phyloP scores from a whole-genome alignment of 2,888 invertebrate species.

The Elgonia sp. region DNA sequence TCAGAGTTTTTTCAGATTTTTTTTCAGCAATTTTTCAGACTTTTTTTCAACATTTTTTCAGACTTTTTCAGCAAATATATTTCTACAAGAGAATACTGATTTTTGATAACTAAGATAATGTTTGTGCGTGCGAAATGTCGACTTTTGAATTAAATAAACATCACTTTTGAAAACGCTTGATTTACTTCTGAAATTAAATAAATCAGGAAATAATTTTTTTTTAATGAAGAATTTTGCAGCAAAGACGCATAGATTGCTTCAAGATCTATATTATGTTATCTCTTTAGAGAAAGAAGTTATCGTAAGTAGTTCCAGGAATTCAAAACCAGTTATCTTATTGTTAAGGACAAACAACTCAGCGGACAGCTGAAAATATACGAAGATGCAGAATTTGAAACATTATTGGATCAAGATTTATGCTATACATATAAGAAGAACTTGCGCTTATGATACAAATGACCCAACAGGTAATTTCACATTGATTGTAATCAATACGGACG shows the following conservation, averaged over 20 bases:
- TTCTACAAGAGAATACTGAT: no score
- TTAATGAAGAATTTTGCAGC: slow-evolving; percentile 75
- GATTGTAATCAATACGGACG: slow-evolving; percentile 6
- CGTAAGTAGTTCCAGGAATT: slow-evolving; percentile 75
- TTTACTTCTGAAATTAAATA: no score
- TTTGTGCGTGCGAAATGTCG: no score
- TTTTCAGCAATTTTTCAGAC: no score
- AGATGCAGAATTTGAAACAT: slow-evolving; percentile 76
- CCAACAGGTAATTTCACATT: slow-evolving; percentile 8
- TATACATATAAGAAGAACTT: slow-evolving; percentile 77
- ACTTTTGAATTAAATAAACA: no score
- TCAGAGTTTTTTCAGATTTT: no score
- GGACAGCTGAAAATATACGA: slow-evolving; percentile 76
- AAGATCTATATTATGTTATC: slow-evolving; percentile 75
- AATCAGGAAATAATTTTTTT: no score
- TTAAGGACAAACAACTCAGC: slow-evolving; percentile 74
- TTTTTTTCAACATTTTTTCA: no score
- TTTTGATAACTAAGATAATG: no score
- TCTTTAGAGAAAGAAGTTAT: slow-evolving; percentile 75
- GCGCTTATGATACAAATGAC: slow-evolving; percentile 71
- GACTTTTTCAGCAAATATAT: no score
- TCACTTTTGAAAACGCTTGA: no score
- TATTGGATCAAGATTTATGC: slow-evolving; percentile 74
- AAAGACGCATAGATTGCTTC: slow-evolving; percentile 70
- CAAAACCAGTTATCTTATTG: slow-evolving; percentile 74